A percentile compares a stretch with the other conserved stretches of the same genome.
Conservation (phyloP, 2,888 invertebrate genomes). For the Caenorhabditis sp. region DNA sequence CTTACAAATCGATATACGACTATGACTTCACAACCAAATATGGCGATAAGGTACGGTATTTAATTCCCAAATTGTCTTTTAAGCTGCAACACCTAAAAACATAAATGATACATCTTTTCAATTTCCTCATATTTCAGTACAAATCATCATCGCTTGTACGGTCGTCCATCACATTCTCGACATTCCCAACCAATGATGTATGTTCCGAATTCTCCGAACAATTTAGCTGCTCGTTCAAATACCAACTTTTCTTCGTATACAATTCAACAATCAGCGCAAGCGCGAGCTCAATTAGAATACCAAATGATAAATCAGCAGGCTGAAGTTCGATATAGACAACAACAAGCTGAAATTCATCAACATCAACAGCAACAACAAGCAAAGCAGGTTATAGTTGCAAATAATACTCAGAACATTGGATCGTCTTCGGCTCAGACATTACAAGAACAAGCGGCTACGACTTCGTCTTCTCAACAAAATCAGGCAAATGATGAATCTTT, state of each 20-base stretch:
- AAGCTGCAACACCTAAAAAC: too few relatives aligned
- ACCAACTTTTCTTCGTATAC: slow-evolving; percentile 2
- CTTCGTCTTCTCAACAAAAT: background rate
- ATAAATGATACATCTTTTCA: too few relatives aligned
- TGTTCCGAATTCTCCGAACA: background rate
- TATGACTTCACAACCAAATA: background rate
- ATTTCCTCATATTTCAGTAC: background rate
- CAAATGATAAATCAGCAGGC: slow-evolving; percentile 5
- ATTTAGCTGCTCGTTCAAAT: background rate
- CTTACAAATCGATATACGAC: slow-evolving; percentile 21
- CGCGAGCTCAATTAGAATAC: slow-evolving; percentile 8
- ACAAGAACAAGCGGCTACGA: background rate
- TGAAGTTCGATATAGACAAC: slow-evolving; percentile 9
- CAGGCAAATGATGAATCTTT: background rate
- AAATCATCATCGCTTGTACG: slow-evolving; percentile 23
- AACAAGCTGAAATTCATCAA: slow-evolving; percentile 12
- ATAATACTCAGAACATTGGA: too few relatives aligned
- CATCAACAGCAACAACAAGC: background rate
- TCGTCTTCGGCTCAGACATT: background rate
- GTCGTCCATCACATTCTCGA: slow-evolving; percentile 9
- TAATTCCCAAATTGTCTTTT: too few relatives aligned
- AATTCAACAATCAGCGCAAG: slow-evolving; percentile 14
- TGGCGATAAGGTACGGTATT: background rate
- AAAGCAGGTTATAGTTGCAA: background rate
- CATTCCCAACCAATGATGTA: background rate